Percentiles rank a stretch among this genome's conserved stretches.
Evolutionary conservation across 2,797 vertebrate genomes (phyloP).

Genomic region (Discoglossus pictus): DNA sequence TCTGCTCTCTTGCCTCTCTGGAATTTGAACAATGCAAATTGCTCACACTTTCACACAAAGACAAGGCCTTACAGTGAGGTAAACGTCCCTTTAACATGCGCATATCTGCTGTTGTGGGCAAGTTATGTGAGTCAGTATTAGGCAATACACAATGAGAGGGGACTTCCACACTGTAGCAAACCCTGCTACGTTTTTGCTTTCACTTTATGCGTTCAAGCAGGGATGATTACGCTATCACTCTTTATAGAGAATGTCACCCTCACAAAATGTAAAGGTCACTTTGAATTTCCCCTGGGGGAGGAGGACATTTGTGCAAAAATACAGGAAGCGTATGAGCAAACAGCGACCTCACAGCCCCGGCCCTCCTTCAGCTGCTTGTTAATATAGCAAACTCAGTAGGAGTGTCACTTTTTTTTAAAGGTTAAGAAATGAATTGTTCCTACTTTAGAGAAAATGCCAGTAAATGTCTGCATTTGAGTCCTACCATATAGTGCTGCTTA

Average conservation of each 20-base stretch:
- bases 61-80: too few species aligned
- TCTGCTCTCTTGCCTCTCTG: too few species aligned
- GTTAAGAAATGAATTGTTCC: neutral
- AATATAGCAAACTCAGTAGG: constrained; percentile 17
- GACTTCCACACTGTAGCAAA: constrained; percentile 10
- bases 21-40: too few species aligned
- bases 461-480: too few species aligned
- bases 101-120: too few species aligned
- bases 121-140: too few species aligned
- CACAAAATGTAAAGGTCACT: constrained; percentile 29
- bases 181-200: neutral
- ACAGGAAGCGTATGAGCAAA: constrained; percentile 22
- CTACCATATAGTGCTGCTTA: too few species aligned
- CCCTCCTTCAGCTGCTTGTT: neutral
- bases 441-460: too few species aligned
- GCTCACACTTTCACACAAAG: too few species aligned
- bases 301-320: neutral
- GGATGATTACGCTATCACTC: neutral
- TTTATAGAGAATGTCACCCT: neutral
- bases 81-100: too few species aligned
- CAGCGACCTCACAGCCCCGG: too few species aligned
- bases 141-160: neutral
- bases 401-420: neutral
- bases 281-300: constrained; percentile 41
- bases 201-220: neutral